Base-by-base conservation (phyloP, 2,113 vertebrate species). In the Dendropsophus ebraccatus region DNA sequence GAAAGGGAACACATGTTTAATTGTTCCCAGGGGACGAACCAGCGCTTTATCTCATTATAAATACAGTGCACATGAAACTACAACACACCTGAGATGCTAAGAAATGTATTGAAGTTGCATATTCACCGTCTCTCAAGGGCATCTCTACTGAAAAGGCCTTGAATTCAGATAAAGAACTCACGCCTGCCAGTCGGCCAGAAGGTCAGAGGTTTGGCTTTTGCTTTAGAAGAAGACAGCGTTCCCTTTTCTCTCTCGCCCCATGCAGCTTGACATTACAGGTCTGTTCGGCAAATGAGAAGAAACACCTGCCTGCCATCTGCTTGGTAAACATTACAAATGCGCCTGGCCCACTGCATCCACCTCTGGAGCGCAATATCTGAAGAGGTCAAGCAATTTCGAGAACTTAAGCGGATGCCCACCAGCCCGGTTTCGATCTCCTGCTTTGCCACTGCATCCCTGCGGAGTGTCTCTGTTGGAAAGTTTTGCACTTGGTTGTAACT, bases 251-350 rank as follows among this genome's bases (percentile, higher is more conserved):
- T 90, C 88, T 89, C 90, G 85, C 82, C 1, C 81, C 78, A 77
- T 84, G 79, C 86, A 89, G 89, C 88, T 88, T 90, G 89, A 89
- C 88, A 88, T 84, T 82, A 86, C 58, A 89, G 76, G 79, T 87
- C 87, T 89, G 80, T 77, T 90, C 90, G 75, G 76, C 62, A 88
- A 87, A 89, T 81, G 88, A 91, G 92, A 92, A 90, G 89, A 92
- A 91, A 89, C 91, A 90, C 90, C 92, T 92, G 92, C 82, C 89
- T 90, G 87, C 89, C 90, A 89, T 91, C 94, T 95, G 92, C 91
- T 94, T 94, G 91, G 91, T 95, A 94, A 95, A 94, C 92, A 93
- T 93, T 89, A 89, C 92, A 93, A 92, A 92, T 92, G 93, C 90
- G 91, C 93, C 89, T 93, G 91, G 90, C 88, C 93, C 87, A 87